phyloP scores from a whole-genome alignment of 2,113 vertebrate species.

The Agapornis roseicollis region DNA sequence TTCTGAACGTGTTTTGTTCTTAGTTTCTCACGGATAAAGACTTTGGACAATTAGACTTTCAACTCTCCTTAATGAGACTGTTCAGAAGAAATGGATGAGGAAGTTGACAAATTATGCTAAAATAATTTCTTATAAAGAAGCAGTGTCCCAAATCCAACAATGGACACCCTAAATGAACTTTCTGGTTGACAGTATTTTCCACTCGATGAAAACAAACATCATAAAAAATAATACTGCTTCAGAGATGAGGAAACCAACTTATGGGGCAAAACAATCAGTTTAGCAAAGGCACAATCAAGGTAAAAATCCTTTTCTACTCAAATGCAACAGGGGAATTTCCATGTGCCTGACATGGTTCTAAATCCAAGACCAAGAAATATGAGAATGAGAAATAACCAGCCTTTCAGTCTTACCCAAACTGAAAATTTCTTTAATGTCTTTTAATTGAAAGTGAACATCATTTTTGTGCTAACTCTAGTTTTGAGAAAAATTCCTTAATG shows the following conservation, averaged over 20 bases:
- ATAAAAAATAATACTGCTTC: background rate
- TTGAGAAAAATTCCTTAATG: background rate
- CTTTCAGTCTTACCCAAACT: background rate
- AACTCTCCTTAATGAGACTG: conserved; percentile 41
- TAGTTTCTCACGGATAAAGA: conserved; percentile 28
- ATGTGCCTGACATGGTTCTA: background rate
- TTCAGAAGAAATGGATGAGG: background rate
- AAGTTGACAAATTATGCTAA: background rate
- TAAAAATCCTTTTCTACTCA: background rate
- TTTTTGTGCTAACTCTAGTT: background rate
- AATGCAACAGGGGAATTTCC: background rate
- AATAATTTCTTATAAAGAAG: background rate
- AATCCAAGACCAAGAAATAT: background rate
- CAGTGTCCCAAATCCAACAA: conserved; percentile 2
- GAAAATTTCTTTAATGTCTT: background rate
- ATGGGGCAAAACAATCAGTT: background rate
- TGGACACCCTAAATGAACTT: background rate
- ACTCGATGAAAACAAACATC: background rate
- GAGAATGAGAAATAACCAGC: background rate
- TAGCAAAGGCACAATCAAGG: background rate
- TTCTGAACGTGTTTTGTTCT: conserved; percentile 32
- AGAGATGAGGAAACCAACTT: background rate
- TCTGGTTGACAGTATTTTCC: background rate
- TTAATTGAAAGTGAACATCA: background rate
- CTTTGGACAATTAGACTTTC: conserved; percentile 22